Base-by-base conservation (phyloP, 2,113 vertebrate genomes). In the Pelecanus crispus region DNA sequence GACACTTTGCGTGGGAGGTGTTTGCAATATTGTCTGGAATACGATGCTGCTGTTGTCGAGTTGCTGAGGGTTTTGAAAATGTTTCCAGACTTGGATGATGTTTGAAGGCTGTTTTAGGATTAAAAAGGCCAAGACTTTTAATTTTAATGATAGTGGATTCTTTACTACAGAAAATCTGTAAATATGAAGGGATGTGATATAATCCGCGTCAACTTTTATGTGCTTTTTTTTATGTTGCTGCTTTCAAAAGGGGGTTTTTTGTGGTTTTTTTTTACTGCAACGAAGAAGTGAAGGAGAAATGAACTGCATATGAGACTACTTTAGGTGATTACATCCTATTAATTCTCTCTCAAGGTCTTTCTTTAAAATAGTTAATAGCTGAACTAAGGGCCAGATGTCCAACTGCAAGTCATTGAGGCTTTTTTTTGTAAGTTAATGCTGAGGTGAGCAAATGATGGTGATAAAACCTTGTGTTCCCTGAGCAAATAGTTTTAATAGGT, bases 21-120 rank as follows among this genome's bases (percentile, higher is more conserved):
- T 42, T 49, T 22, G 81, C 63, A 55, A 8, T 21, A 8, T 16
- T 28, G 32, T 38, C 50, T 68, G 90, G 59, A 31, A 29, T 42
- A 40, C 0, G 4, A 14, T 5, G 21, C 47, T 63, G 92, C 49
- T 61, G 44, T 12, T n/a, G 17, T 8, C 0, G 5, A 42, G 15
- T 26, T 80, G 62, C 45, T 42, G 85, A 56, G 62, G 63, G 74
- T 11, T 52, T 11, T 26, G 72, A 22, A 56, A 47, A 3, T 1
- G 22, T 32, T 85, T 70, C 58, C 68, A 42, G 81, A 3, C 15
- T 70, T 5, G 11, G 50, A 6, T 38, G 34, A 13, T 6, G 7
- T n/a, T 56, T 28, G 59, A n/a, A 78, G 40, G 15, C 34, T 42
- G 36, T 8, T 95, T 67, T 22, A 40, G 65, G 49, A 9, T 74